Conservation (phyloP, 2,113 vertebrate species). For the Tringa solitaria region DNA sequence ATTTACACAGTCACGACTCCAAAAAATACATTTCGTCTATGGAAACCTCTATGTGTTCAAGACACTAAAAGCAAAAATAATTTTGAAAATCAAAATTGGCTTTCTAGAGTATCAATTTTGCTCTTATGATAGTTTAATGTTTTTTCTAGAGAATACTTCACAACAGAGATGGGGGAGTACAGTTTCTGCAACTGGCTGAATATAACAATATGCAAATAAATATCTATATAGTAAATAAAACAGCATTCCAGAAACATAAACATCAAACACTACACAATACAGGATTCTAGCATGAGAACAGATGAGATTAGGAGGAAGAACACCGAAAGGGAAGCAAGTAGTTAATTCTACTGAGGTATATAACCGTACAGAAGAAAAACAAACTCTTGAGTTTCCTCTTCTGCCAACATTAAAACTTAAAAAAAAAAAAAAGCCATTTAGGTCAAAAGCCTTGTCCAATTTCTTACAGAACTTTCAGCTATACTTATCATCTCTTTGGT, state of each 20-base stretch:
- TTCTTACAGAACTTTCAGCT: background rate
- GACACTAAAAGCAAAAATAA: background rate
- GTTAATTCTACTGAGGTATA: background rate
- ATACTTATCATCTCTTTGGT: background rate
- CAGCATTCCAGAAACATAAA: background rate
- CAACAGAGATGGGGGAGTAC: background rate
- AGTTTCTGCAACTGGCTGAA: background rate
- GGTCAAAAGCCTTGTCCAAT: background rate
- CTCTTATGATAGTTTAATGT: background rate
- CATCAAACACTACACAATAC: background rate
- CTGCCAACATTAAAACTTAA: background rate
- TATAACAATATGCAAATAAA: background rate
- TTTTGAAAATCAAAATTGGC: background rate
- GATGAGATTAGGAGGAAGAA: background rate
- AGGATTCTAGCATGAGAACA: background rate
- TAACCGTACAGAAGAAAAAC: background rate
- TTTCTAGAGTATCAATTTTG: background rate
- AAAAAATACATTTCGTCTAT: background rate
- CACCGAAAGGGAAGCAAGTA: background rate
- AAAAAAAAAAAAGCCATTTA: background rate
- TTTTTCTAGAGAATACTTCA: background rate
- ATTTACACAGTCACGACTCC: background rate
- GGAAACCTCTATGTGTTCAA: background rate
- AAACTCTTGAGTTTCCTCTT: background rate
- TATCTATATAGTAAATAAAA: background rate